Conservation (phyloP, 1,140 invertebrate genomes). For the Caerostris darwini region DNA sequence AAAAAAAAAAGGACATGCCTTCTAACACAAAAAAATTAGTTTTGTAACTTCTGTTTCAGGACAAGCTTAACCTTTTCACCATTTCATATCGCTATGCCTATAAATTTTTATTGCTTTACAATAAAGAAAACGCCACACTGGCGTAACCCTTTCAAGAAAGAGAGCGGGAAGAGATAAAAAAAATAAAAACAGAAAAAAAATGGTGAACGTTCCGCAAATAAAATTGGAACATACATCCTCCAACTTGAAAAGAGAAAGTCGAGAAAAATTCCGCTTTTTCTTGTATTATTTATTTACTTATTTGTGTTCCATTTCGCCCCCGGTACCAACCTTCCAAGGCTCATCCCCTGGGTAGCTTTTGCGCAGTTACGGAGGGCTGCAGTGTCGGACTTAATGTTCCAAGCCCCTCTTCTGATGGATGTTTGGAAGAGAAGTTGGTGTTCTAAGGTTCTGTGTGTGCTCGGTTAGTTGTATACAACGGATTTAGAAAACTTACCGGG, state of each 20-base stretch:
- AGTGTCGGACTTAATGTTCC: constrained; percentile 39
- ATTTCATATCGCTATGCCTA: constrained; percentile 41
- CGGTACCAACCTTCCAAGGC: constrained; percentile 50
- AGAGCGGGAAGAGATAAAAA: not conserved
- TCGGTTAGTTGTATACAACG: constrained; percentile 2
- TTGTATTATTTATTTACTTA: constrained; percentile 64
- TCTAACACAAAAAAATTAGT: constrained; percentile 27
- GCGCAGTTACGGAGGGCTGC: constrained; percentile 22
- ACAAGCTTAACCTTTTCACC: constrained; percentile 34
- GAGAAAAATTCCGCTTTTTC: constrained; percentile 52
- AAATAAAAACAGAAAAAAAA: not conserved
- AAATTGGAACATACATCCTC: constrained; percentile 63
- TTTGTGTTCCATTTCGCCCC: constrained; percentile 66
- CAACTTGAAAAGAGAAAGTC: constrained; percentile 63
- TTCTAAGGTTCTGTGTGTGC: not conserved
- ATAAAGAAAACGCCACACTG: constrained; percentile 7
- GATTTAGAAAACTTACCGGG: constrained; percentile 47
- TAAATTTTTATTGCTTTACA: constrained; percentile 74
- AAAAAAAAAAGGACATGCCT: not conserved
- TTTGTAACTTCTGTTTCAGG: constrained; percentile 27
- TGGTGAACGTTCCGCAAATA: constrained; percentile 29
- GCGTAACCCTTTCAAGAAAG: not conserved
- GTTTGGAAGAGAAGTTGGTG: not conserved
- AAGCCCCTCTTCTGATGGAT: constrained; percentile 53
- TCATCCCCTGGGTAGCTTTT: constrained; percentile 59